phyloP scores from a whole-genome alignment of 2,797 vertebrate species.

The Chaunax sp. region DNA sequence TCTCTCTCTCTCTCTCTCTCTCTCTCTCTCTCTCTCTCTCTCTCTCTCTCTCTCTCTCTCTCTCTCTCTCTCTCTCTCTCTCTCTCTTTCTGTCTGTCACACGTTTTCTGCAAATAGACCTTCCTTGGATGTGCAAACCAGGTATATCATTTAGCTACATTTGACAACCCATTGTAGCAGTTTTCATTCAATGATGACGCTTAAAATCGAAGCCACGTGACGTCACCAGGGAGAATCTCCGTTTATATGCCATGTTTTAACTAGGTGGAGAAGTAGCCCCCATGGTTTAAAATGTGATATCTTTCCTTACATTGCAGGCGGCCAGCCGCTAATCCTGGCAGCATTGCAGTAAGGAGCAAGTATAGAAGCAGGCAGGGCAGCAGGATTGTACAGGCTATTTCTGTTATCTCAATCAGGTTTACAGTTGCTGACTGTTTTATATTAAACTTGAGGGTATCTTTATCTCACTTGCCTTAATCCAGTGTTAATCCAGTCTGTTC shows the following conservation, averaged over 20 bases:
- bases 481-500: constrained; percentile 44
- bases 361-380: constrained; percentile 4
- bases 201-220: too few relatives aligned
- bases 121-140: too few relatives aligned
- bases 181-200: too few relatives aligned
- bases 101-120: too few relatives aligned
- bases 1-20: too few relatives aligned
- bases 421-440: constrained; percentile 36
- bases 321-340: constrained; percentile 40
- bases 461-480: constrained; percentile 30
- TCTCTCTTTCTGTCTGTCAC: too few relatives aligned
- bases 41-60: too few relatives aligned
- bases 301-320: constrained; percentile 10
- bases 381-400: constrained; percentile 59
- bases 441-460: constrained; percentile 40
- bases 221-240: too few relatives aligned
- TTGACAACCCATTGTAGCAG: too few relatives aligned
- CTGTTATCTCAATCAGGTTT: constrained; percentile 55
- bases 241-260: neutral
- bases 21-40: too few relatives aligned
- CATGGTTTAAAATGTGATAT: constrained; percentile 12
- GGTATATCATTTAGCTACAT: too few relatives aligned
- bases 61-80: too few relatives aligned
- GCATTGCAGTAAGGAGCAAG: constrained; percentile 20
- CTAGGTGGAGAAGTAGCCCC: neutral